Percentiles rank a stretch among this genome's conserved stretches.
Conservation (phyloP, 2,113 vertebrate genomes). For the Podarcis muralis region DNA sequence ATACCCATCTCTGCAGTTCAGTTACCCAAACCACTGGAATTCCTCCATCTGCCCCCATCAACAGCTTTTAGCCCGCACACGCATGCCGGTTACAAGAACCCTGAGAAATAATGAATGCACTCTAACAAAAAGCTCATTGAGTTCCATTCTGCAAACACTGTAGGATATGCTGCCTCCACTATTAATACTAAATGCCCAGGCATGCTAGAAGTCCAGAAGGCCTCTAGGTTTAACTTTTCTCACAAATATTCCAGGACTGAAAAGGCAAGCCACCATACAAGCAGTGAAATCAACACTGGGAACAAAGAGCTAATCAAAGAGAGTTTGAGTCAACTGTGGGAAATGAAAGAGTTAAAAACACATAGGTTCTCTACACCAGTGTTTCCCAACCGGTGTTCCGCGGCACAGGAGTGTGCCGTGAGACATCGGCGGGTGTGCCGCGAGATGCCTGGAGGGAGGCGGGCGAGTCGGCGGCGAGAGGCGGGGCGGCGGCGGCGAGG, state of each 20-base stretch:
- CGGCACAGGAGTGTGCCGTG: too few species aligned
- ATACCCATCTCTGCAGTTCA: conserved; percentile 17
- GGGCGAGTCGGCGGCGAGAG: too few species aligned
- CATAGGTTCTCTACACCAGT: not conserved
- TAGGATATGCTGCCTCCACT: not conserved
- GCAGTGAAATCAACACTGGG: not conserved
- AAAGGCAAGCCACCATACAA: conserved; percentile 32
- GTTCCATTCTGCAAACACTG: conserved; percentile 22
- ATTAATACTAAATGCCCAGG: not conserved
- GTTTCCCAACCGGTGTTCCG: too few species aligned
- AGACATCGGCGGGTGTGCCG: too few species aligned
- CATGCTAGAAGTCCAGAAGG: conserved; percentile 24
- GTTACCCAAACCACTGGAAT: conserved; percentile 40
- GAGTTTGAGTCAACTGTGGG: conserved; percentile 11
- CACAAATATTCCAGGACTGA: conserved; percentile 49
- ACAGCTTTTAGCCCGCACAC: conserved; percentile 50
- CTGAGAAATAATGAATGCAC: not conserved
- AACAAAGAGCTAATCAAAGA: conserved; percentile 28
- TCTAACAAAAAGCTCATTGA: not conserved
- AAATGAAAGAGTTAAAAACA: conserved; percentile 16
- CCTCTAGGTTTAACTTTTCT: conserved; percentile 27
- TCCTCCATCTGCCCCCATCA: conserved; percentile 57
- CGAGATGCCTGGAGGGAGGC: too few species aligned
- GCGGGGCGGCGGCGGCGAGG: too few species aligned
- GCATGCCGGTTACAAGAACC: not conserved